These are phyloP conservation scores for Rutpela maculata DNA, from an alignment of 2,888 invertebrate genomes.

Conservation along the genomic window DNA sequence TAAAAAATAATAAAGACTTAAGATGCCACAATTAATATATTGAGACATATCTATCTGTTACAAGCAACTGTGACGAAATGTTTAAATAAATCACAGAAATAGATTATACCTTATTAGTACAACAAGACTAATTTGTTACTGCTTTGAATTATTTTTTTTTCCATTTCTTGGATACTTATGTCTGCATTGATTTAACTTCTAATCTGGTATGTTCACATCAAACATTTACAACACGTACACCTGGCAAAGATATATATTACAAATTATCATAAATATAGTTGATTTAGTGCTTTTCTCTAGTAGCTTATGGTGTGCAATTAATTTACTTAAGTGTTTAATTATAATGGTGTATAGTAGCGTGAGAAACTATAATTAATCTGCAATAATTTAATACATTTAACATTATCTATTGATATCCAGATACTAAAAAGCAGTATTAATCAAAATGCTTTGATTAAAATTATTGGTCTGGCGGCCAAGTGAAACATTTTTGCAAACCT, in stretches of 20 bases:
- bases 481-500: too few species aligned
- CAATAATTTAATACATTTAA: slow-evolving; percentile 57
- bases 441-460: slow-evolving; percentile 42
- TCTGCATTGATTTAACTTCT: not conserved
- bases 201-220: not conserved
- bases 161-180: not conserved
- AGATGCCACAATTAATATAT: too few species aligned
- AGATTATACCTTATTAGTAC: too few species aligned
- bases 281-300: slow-evolving; percentile 3
- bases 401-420: slow-evolving; percentile 48
- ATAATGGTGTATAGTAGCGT: slow-evolving; percentile 57
- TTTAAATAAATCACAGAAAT: too few species aligned
- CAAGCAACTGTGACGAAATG: too few species aligned
- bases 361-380: slow-evolving; percentile 58
- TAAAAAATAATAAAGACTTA: too few species aligned
- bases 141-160: not conserved
- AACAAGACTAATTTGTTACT: too few species aligned
- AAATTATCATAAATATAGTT: slow-evolving; percentile 8
- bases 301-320: slow-evolving; percentile 39
- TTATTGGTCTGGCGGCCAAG: too few species aligned
- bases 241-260: not conserved
- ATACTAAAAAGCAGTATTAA: slow-evolving; percentile 39
- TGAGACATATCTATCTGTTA: too few species aligned
- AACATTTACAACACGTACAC: not conserved
- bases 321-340: slow-evolving; percentile 58